Conservation (phyloP, 2,113 vertebrate genomes). For the Morone chrysops region DNA sequence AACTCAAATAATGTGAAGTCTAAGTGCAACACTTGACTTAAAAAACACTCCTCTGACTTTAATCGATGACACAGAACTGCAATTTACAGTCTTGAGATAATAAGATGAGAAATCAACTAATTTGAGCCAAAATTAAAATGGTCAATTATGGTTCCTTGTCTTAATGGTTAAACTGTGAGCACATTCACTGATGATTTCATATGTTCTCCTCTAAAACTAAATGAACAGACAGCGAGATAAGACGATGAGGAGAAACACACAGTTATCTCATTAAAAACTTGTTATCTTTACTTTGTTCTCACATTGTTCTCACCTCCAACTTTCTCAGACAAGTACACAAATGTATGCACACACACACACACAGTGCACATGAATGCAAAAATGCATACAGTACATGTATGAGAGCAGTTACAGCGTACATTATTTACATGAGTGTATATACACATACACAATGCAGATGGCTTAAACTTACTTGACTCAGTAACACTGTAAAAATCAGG, state of each 20-base stretch:
- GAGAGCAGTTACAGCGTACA: slow-evolving; percentile 10
- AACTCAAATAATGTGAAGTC: not conserved
- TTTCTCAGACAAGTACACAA: slow-evolving; percentile 11
- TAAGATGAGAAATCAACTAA: slow-evolving; percentile 3
- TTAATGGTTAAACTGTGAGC: slow-evolving; percentile 17
- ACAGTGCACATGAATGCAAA: not conserved
- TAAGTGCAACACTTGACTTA: not conserved
- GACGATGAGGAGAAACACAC: slow-evolving; percentile 28
- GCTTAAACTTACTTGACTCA: slow-evolving; percentile 44
- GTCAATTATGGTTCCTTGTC: slow-evolving; percentile 3
- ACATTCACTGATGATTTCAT: slow-evolving; percentile 35
- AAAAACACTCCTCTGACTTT: slow-evolving; percentile 5
- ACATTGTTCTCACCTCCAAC: slow-evolving; percentile 41
- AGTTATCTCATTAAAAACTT: slow-evolving; percentile 57
- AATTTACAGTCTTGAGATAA: slow-evolving; percentile 13
- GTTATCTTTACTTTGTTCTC: slow-evolving; percentile 46
- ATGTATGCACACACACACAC: slow-evolving; percentile 14
- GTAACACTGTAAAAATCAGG: slow-evolving; percentile 57
- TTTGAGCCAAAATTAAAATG: slow-evolving; percentile 6
- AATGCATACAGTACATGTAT: not conserved
- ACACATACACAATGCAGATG: slow-evolving; percentile 42
- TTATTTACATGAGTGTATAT: slow-evolving; percentile 7
- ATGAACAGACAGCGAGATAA: slow-evolving; percentile 28
- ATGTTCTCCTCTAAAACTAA: slow-evolving; percentile 26
- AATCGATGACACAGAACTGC: slow-evolving; percentile 11